These are phyloP conservation scores for Drosophila merina DNA, from an alignment of 2,888 invertebrate genomes.

Conservation along the genomic window DNA sequence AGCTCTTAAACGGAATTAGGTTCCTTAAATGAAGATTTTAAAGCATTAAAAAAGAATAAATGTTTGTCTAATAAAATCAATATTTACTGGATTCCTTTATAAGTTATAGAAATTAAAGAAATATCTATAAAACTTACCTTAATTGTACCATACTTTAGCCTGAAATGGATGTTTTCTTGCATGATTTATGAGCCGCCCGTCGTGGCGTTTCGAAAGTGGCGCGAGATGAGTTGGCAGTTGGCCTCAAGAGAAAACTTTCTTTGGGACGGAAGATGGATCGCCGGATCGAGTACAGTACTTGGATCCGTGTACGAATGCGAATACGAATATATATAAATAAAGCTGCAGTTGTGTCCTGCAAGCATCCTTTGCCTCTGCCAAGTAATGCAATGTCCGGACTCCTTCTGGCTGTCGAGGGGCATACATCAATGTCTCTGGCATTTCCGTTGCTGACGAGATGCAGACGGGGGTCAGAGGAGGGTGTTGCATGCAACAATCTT, in stretches of 20 bases:
- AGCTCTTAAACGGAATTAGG: not conserved
- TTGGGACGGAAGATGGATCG: constrained; percentile 63
- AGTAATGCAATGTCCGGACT: constrained; percentile 42
- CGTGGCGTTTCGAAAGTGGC: constrained; percentile 66
- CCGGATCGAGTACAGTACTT: constrained; percentile 56
- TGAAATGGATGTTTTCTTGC: constrained; percentile 67
- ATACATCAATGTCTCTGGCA: constrained; percentile 74
- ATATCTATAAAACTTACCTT: not conserved
- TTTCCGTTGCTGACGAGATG: constrained; percentile 54
- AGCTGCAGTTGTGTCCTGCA: constrained; percentile 16
- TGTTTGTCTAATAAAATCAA: no score
- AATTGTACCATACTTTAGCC: not conserved
- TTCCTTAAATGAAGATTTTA: not conserved
- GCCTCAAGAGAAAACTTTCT: constrained; percentile 64
- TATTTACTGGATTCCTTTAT: no score
- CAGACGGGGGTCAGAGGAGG: not conserved
- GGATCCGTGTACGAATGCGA: constrained; percentile 36
- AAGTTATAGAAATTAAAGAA: no score
- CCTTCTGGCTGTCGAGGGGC: constrained; percentile 52
- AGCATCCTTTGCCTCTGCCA: not conserved
- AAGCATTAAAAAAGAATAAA: no score
- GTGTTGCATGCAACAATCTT: constrained; percentile 70
- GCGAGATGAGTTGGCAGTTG: constrained; percentile 30
- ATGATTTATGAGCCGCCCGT: constrained; percentile 72
- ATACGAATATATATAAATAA: constrained; percentile 1